A percentile compares a stretch with the other conserved stretches of the same genome.
phyloP scores from a whole-genome alignment of 2,113 vertebrate species.

The Callocephalon fimbriatum region DNA sequence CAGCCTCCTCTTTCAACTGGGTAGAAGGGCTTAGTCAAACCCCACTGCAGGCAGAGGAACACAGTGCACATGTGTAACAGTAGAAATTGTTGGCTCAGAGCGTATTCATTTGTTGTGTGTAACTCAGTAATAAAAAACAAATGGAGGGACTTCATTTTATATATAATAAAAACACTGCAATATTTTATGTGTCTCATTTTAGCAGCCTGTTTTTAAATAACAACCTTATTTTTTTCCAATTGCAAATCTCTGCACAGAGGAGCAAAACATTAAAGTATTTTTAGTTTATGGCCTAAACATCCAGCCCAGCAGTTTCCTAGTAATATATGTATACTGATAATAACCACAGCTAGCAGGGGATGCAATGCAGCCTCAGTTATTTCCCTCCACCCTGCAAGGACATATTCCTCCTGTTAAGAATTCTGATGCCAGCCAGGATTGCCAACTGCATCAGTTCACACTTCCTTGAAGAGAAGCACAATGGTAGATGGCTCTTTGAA shows the following conservation, averaged over 20 bases:
- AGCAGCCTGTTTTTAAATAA: constrained; percentile 69
- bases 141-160: constrained; percentile 63
- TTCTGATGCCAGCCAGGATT: constrained; percentile 34
- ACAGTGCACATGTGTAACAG: constrained; percentile 60
- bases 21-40: constrained; percentile 40
- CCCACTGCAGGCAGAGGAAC: constrained; percentile 37
- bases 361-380: constrained; percentile 29
- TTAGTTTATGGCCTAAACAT: constrained; percentile 57
- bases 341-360: constrained; percentile 63
- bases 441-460: constrained; percentile 9
- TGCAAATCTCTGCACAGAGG: constrained; percentile 56
- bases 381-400: constrained; percentile 28
- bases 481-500: constrained; percentile 9
- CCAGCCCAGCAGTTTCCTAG: constrained; percentile 58
- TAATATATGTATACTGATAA: constrained; percentile 49
- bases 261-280: constrained; percentile 63
- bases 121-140: constrained; percentile 71
- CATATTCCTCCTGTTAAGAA: constrained; percentile 31
- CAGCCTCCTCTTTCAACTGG: constrained; percentile 42
- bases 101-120: constrained; percentile 69
- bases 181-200: constrained; percentile 73
- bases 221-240: constrained; percentile 48
- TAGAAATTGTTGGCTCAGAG: constrained; percentile 67
- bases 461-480: constrained; percentile 20
- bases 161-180: constrained; percentile 68